phyloP scores from a whole-genome alignment of 2,113 vertebrate species.

The Orientallactaga bullata region DNA sequence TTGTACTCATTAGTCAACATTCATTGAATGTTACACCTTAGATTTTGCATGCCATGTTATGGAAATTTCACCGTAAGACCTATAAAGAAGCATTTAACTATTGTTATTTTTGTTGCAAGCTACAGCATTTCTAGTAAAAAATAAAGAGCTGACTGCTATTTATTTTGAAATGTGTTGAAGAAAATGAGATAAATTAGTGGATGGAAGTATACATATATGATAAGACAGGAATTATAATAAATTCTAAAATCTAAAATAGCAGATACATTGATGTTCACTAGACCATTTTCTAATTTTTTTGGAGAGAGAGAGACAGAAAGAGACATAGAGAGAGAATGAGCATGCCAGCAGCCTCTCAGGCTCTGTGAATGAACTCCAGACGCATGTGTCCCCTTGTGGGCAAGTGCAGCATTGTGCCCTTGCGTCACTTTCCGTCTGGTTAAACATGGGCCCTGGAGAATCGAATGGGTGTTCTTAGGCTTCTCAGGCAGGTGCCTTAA shows the following conservation, averaged over 20 bases:
- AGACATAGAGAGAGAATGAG: no score
- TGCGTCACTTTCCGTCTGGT: no score
- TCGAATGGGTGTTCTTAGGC: no score
- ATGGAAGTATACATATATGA: background rate
- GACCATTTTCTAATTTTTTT: no score
- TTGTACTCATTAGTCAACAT: background rate
- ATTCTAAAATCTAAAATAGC: background rate
- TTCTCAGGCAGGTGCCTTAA: no score
- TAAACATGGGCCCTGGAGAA: no score
- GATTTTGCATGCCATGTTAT: conserved; percentile 22
- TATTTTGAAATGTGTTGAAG: conserved; percentile 10
- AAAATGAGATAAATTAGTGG: background rate
- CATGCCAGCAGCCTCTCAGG: no score
- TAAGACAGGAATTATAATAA: background rate
- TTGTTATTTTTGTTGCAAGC: background rate
- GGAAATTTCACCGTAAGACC: background rate
- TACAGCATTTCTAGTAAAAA: background rate
- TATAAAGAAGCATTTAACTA: conserved; percentile 23
- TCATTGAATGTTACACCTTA: background rate
- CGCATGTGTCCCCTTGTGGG: no score
- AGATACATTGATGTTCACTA: background rate
- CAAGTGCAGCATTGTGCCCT: no score
- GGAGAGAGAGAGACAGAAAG: no score
- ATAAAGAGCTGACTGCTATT: background rate
- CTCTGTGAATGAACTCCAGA: no score